A percentile compares a stretch with the other conserved stretches of the same genome.
phyloP scores from a whole-genome alignment of 2,888 invertebrate genomes.

The Drepanosiphum platanoidis region DNA sequence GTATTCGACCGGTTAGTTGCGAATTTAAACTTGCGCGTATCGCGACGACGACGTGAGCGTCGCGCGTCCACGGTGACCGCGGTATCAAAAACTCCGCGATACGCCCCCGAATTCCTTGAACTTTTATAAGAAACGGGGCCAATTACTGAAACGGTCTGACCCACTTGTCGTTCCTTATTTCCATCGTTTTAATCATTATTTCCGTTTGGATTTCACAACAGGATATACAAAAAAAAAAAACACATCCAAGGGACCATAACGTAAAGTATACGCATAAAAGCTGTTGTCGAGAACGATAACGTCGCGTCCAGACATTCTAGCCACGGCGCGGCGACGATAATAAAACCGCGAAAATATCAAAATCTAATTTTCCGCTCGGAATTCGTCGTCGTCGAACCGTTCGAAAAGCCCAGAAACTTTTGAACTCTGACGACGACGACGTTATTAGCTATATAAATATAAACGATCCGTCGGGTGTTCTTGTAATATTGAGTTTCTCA shows the following conservation, averaged over 20 bases:
- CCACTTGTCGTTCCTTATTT: conserved; percentile 19
- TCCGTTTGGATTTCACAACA: background rate
- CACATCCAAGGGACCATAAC: background rate
- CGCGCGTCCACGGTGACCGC: background rate
- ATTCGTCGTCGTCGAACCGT: too few relatives aligned
- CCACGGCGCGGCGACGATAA: too few relatives aligned
- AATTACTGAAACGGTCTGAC: conserved; percentile 18
- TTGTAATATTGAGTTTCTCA: too few relatives aligned
- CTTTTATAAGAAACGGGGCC: conserved; percentile 37
- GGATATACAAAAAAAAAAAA: background rate
- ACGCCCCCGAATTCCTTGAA: background rate
- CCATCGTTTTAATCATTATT: conserved; percentile 14
- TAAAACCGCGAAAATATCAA: too few relatives aligned
- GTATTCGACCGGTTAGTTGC: background rate
- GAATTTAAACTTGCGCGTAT: background rate
- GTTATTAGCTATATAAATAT: too few relatives aligned
- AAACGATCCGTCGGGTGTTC: too few relatives aligned
- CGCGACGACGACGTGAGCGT: background rate
- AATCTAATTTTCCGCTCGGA: too few relatives aligned
- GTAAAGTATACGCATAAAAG: too few relatives aligned
- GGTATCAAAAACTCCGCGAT: background rate
- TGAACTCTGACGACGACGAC: too few relatives aligned
- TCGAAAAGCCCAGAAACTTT: too few relatives aligned
- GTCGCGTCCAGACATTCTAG: too few relatives aligned
- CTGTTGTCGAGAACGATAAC: too few relatives aligned